Percentiles rank a stretch among this genome's conserved stretches.
These are phyloP conservation scores for Macaria notata DNA, from an alignment of 2,888 invertebrate species.

Conservation along the genomic window DNA sequence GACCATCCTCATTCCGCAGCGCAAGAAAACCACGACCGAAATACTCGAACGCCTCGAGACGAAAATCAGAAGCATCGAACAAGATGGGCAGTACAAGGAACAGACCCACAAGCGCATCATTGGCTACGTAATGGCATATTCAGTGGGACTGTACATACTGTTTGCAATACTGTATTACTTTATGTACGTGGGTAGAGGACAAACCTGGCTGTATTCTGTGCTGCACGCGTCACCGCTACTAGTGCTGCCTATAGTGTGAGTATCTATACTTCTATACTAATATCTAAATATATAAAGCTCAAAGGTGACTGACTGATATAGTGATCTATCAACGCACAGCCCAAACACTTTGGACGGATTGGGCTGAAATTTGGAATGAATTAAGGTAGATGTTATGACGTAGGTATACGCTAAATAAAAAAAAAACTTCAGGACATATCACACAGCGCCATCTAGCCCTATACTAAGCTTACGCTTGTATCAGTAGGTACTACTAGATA, in stretches of 20 bases:
- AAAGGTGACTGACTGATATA: too few species aligned
- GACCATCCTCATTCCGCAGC: constrained; percentile 42
- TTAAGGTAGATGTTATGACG: too few species aligned
- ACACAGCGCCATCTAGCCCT: too few species aligned
- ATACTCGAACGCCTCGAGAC: constrained; percentile 87
- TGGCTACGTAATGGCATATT: constrained; percentile 87
- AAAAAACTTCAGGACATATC: too few species aligned
- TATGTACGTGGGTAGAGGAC: constrained; percentile 90
- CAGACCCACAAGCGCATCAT: constrained; percentile 91
- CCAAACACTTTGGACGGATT: too few species aligned
- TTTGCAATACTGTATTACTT: constrained; percentile 89
- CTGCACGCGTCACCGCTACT: constrained; percentile 90
- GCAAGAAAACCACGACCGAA: constrained; percentile 74
- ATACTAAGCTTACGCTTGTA: too few species aligned
- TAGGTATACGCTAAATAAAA: too few species aligned
- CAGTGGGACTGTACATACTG: constrained; percentile 86
- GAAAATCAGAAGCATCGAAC: constrained; percentile 91
- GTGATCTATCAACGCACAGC: too few species aligned
- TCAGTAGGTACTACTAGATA: too few species aligned
- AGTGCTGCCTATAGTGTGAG: constrained; percentile 93
- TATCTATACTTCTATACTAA: constrained; percentile 34
- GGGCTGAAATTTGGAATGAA: too few species aligned
- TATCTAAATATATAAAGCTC: too few species aligned
- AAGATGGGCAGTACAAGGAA: constrained; percentile 90
- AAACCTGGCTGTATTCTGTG: constrained; percentile 86